These are phyloP conservation scores for Acanthopagrus latus DNA, from an alignment of 2,797 vertebrate genomes.

Conservation along the genomic window DNA sequence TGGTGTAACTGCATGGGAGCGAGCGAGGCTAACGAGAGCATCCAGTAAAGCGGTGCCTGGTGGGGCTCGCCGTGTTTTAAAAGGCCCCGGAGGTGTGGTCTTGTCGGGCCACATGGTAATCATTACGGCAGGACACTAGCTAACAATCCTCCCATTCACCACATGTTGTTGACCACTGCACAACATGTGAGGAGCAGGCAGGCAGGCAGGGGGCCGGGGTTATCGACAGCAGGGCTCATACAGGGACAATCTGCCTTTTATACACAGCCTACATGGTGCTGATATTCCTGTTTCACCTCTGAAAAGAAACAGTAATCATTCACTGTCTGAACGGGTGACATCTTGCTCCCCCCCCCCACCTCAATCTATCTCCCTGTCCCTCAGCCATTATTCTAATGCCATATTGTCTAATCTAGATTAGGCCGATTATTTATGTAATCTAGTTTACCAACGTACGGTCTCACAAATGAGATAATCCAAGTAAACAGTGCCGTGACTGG, in stretches of 20 bases:
- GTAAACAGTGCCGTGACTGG: slow-evolving; percentile 52
- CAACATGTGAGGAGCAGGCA: slow-evolving; percentile 67
- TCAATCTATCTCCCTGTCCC: slow-evolving; percentile 9
- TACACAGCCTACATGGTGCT: slow-evolving; percentile 49
- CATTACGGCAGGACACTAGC: slow-evolving; percentile 74
- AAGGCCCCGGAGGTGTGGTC: slow-evolving; percentile 59
- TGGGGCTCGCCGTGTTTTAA: slow-evolving; percentile 50
- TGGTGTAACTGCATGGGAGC: slow-evolving; percentile 49
- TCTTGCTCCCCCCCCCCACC: slow-evolving; percentile 36
- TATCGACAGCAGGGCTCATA: slow-evolving; percentile 34
- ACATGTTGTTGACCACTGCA: slow-evolving; percentile 74
- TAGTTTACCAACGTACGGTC: slow-evolving; percentile 71
- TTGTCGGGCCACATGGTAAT: slow-evolving; percentile 73
- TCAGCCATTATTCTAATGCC: slow-evolving; percentile 57
- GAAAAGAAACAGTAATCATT: slow-evolving; percentile 61
- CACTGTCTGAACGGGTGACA: slow-evolving; percentile 60
- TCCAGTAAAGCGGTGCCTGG: slow-evolving; percentile 63
- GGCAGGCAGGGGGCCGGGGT: slow-evolving; percentile 42
- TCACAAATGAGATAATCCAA: slow-evolving; percentile 62
- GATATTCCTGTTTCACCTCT: slow-evolving; percentile 61
- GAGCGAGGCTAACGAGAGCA: slow-evolving; percentile 40
- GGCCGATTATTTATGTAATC: slow-evolving; percentile 76
- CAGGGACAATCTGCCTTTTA: slow-evolving; percentile 72
- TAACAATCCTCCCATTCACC: slow-evolving; percentile 80
- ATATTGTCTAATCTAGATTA: slow-evolving; percentile 77